Evolutionary conservation across 2,113 vertebrate genomes (phyloP).

Genomic region (Hyperopisus bebe): DNA sequence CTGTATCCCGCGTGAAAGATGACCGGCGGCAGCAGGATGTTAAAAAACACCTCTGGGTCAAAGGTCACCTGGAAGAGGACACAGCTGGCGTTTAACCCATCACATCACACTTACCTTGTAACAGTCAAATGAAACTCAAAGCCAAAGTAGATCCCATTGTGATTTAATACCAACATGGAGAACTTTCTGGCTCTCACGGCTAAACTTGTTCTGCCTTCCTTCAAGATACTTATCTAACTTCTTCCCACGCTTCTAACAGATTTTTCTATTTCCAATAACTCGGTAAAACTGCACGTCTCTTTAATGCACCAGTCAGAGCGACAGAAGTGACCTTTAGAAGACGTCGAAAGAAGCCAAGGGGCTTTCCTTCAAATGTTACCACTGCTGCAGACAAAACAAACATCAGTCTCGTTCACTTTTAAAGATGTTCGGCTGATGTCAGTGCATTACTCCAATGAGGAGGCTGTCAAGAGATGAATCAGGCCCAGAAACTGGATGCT

Average conservation of each 20-base stretch:
- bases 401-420: background rate
- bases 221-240: background rate
- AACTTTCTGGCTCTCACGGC: background rate
- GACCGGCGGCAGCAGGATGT: conserved; percentile 95
- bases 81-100: background rate
- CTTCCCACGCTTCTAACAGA: background rate
- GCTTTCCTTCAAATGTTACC: background rate
- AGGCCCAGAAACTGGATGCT: background rate
- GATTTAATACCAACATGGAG: background rate
- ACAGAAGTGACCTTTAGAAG: background rate
- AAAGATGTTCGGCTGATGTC: background rate
- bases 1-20: conserved; percentile 98
- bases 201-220: background rate
- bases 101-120: background rate
- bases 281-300: background rate
- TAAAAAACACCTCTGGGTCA: conserved; percentile 98
- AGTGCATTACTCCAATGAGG: background rate
- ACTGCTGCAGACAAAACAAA: background rate
- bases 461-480: background rate
- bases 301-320: background rate
- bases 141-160: background rate
- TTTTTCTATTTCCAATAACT: background rate
- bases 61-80: conserved; percentile 78
- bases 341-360: background rate
- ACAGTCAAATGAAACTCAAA: background rate